Base-by-base conservation (phyloP, 1,140 invertebrate species). In the Diorhabda elongata region DNA sequence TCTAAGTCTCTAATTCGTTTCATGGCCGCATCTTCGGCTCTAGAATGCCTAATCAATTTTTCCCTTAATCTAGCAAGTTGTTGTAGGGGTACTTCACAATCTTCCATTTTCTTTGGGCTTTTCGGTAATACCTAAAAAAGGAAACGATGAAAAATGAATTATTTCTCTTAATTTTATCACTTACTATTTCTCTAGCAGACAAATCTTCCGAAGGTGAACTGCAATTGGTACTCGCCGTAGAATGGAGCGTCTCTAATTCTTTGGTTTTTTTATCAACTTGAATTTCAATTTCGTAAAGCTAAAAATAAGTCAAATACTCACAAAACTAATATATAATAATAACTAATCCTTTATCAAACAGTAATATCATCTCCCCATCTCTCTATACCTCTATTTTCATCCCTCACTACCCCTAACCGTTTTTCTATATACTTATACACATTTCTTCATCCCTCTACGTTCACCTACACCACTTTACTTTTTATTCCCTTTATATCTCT, bases 121-220 rank as follows among this genome's bases (percentile, higher is more conserved):
- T 76, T 71, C 7, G 76, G 74, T 47, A 74, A 68, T 9, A 80
- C 75, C 74, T 80, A 43, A 26, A 63, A 61, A 41, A 57, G 9
- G 58, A 58, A 64, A 26, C 26, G 26, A 26, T 26, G 26, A 26
- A 26, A 26, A 26, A 26, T 26, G 26, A 26, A 26, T 26, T 26
- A 26, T 26, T 26, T 26, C 26, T 26, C 26, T 26, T 26, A 26
- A 26, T 61, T 42, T 63, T 64, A 69, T 81, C 7, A 69, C 67
- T 82, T 64, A 87, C 86, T 73, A 87, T 84, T 75, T 90, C 89
- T 68, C 88, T 85, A 3, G 91, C 84, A 0, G 91, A 93, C 52
- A 93, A 87, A 77, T 93, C 91, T 79, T 94, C 92, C 69, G 89
- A 91, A 41, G 88, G 90, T 56, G 91, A 90, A 71, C 89, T 89